Conservation (phyloP, 92 coral and sea anemone genomes). For the Desmophyllum pertusum region DNA sequence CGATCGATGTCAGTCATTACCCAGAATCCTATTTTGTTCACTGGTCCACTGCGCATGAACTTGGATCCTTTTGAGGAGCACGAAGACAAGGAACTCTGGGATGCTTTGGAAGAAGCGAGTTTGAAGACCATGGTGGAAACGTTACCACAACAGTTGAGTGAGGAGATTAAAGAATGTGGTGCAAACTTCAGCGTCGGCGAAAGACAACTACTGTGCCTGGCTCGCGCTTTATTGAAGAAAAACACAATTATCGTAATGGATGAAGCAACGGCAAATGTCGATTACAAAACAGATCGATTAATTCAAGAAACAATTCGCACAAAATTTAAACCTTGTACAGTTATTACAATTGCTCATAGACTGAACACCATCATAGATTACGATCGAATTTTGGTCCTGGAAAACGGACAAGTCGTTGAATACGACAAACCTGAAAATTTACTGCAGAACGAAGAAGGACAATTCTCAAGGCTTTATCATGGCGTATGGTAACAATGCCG, state of each 20-base stretch:
- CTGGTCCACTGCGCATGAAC: constrained; percentile 67
- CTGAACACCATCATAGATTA: constrained; percentile 75
- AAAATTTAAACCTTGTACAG: constrained; percentile 63
- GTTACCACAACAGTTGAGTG: constrained; percentile 63
- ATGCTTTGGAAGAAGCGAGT: constrained; percentile 62
- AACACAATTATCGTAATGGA: constrained; percentile 68
- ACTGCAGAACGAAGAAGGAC: constrained; percentile 61
- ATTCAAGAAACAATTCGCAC: constrained; percentile 75
- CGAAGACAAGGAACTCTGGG: constrained; percentile 69
- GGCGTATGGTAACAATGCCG: no score
- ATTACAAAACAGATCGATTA: constrained; percentile 75
- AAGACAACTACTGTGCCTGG: constrained; percentile 65
- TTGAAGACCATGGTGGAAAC: constrained; percentile 62
- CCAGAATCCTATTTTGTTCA: constrained; percentile 63
- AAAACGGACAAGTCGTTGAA: constrained; percentile 72
- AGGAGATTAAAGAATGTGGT: constrained; percentile 62
- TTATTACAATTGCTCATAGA: constrained; percentile 64
- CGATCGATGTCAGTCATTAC: constrained; percentile 67
- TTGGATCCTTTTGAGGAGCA: constrained; percentile 63
- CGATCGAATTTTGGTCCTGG: constrained; percentile 75
- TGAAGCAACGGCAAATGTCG: constrained; percentile 76
- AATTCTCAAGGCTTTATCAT: constrained; percentile 64
- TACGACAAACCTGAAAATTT: constrained; percentile 73
- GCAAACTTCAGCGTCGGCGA: constrained; percentile 57
- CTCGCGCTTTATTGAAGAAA: constrained; percentile 62